Evolutionary conservation across 2,888 invertebrate genomes (phyloP).

Genomic region (Trissolcus brochymenae): DNA sequence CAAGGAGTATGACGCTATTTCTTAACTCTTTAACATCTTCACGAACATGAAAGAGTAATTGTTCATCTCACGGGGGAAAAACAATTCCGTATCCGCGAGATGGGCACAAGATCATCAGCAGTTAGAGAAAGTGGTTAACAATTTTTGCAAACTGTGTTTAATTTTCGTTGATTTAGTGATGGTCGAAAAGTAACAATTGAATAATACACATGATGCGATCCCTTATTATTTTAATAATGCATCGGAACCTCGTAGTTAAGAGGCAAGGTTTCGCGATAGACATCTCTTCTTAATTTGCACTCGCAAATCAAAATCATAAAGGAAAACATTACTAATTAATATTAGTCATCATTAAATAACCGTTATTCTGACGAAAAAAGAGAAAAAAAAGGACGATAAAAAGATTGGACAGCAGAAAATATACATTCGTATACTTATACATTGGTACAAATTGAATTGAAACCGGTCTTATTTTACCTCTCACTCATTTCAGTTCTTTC

Average conservation of each 20-base stretch:
- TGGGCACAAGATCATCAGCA: slow-evolving; percentile 5
- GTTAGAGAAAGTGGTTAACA: slow-evolving; percentile 42
- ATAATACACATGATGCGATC: too few relatives aligned
- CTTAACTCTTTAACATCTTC: slow-evolving; percentile 51
- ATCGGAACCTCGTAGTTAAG: too few relatives aligned
- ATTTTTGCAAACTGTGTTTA: slow-evolving; percentile 17
- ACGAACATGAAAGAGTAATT: slow-evolving; percentile 48
- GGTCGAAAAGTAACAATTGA: too few relatives aligned
- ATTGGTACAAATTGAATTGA: slow-evolving; percentile 60
- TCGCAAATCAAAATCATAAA: too few relatives aligned
- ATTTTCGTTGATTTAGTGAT: background rate
- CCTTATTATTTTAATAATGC: too few relatives aligned
- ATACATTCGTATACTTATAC: slow-evolving; percentile 53
- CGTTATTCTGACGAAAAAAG: slow-evolving; percentile 47
- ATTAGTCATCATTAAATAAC: slow-evolving; percentile 6
- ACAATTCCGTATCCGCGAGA: slow-evolving; percentile 10
- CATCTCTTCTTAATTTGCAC: too few relatives aligned
- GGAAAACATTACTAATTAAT: too few relatives aligned
- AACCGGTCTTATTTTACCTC: slow-evolving; percentile 60
- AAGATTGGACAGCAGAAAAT: slow-evolving; percentile 37
- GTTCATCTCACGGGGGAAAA: slow-evolving; percentile 8
- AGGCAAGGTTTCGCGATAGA: too few relatives aligned
- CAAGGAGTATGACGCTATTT: slow-evolving; percentile 57
- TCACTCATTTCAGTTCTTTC: slow-evolving; percentile 52
- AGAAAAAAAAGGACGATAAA: slow-evolving; percentile 15